Percentiles rank a stretch among this genome's conserved stretches.
These are phyloP conservation scores for Tetrax tetrax DNA, from an alignment of 2,113 vertebrate species.

Conservation along the genomic window DNA sequence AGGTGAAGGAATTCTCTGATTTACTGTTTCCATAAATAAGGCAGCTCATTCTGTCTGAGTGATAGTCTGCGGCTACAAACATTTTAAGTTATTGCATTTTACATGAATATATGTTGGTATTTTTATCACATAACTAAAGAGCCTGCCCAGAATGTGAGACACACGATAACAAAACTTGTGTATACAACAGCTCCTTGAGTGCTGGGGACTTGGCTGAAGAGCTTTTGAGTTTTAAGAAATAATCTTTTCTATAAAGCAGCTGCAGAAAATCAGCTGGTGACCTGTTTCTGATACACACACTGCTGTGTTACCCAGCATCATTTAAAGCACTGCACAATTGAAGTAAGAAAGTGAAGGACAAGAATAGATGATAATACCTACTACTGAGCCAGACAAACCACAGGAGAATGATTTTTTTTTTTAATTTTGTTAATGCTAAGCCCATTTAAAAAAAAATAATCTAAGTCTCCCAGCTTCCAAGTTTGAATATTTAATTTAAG, in stretches of 20 bases:
- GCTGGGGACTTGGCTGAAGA: not conserved
- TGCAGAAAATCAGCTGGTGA: conserved; percentile 33
- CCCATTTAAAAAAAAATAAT: not conserved
- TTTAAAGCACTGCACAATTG: not conserved
- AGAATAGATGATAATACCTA: not conserved
- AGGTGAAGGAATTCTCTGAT: not conserved
- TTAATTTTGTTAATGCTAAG: not conserved
- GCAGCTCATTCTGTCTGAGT: not conserved
- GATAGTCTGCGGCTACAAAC: not conserved
- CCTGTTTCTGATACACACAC: not conserved
- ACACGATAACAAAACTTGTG: not conserved
- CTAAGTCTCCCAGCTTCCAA: not conserved
- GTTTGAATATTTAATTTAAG: not conserved
- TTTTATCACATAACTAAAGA: not conserved
- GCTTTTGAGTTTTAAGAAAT: conserved; percentile 3
- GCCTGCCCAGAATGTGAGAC: not conserved
- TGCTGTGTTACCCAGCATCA: not conserved
- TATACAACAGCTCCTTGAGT: not conserved
- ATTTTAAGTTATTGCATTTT: not conserved
- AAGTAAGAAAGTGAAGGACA: not conserved
- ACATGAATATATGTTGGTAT: not conserved
- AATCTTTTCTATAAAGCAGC: not conserved
- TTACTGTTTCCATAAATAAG: not conserved
- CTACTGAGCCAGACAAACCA: not conserved
- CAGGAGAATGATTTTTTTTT: not conserved